A percentile compares a stretch with the other conserved stretches of the same genome.
Conservation (phyloP, 2,113 vertebrate genomes). For the Megaleporinus macrocephalus region DNA sequence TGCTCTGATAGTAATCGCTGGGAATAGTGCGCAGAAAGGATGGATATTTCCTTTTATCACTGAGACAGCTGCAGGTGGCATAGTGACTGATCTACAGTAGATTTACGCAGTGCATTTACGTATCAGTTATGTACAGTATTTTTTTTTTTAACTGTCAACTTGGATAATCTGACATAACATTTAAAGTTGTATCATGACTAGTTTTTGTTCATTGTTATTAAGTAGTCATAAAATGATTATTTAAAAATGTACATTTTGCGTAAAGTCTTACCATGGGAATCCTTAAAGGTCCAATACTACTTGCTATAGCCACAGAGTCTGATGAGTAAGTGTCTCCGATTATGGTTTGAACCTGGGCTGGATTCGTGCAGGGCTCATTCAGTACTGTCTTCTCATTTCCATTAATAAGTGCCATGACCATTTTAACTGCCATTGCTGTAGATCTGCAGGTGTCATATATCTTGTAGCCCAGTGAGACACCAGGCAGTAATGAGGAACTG, state of each 20-base stretch:
- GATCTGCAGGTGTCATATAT: conserved; percentile 69
- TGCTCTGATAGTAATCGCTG: conserved; percentile 64
- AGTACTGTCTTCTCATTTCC: conserved; percentile 53
- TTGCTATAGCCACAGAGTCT: conserved; percentile 69
- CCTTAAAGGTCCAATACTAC: conserved; percentile 69
- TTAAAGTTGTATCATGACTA: too few relatives aligned
- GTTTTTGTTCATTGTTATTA: too few relatives aligned
- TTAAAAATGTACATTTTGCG: too few relatives aligned
- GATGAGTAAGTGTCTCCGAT: conserved; percentile 74
- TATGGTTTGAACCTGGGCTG: conserved; percentile 69
- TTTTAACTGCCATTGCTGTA: conserved; percentile 56
- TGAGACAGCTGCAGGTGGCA: conserved; percentile 65
- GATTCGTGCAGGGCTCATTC: conserved; percentile 56
- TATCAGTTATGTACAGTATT: conserved; percentile 63
- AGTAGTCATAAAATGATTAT: too few relatives aligned
- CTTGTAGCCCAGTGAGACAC: conserved; percentile 69
- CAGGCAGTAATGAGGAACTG: conserved; percentile 67
- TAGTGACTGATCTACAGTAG: conserved; percentile 62
- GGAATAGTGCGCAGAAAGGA: conserved; percentile 66
- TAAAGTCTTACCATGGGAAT: conserved; percentile 68
- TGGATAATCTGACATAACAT: too few relatives aligned
- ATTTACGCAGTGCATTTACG: too few relatives aligned
- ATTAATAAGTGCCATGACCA: conserved; percentile 68
- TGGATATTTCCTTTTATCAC: conserved; percentile 58
- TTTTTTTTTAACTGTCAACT: background rate